These are phyloP conservation scores for Heliconius charithonia DNA, from an alignment of 2,888 invertebrate species.

Conservation along the genomic window DNA sequence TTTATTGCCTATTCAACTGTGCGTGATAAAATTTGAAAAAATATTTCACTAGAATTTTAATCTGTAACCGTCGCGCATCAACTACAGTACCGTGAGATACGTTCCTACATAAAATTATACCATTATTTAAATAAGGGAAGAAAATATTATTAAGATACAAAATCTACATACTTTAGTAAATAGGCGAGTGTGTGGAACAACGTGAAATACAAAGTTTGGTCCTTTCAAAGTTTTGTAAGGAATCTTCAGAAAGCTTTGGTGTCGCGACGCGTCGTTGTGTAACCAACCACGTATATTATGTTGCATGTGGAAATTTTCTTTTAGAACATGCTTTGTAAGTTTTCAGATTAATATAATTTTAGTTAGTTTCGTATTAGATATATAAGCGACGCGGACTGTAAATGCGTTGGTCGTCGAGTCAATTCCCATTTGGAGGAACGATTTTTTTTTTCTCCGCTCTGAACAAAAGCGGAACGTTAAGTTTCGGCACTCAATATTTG, in stretches of 20 bases:
- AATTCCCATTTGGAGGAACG: too few relatives aligned
- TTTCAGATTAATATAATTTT: background rate
- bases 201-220: background rate
- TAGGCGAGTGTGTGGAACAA: slow-evolving; percentile 3
- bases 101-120: background rate
- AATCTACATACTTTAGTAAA: slow-evolving; percentile 12
- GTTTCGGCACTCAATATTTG: too few relatives aligned
- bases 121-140: slow-evolving; percentile 1
- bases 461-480: too few relatives aligned
- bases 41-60: background rate
- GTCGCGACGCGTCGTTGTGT: background rate
- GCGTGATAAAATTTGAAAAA: background rate
- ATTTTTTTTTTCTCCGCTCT: too few relatives aligned
- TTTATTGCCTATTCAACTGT: background rate
- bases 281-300: background rate
- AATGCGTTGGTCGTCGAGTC: background rate
- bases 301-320: background rate
- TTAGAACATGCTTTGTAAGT: background rate
- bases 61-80: background rate
- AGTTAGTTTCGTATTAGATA: background rate
- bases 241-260: background rate
- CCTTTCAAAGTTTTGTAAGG: background rate
- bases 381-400: background rate
- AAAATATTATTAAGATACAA: slow-evolving; percentile 2
- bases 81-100: background rate